These are phyloP conservation scores for Drosophila neoperkinsi DNA, from an alignment of 2,888 invertebrate species.

Conservation along the genomic window DNA sequence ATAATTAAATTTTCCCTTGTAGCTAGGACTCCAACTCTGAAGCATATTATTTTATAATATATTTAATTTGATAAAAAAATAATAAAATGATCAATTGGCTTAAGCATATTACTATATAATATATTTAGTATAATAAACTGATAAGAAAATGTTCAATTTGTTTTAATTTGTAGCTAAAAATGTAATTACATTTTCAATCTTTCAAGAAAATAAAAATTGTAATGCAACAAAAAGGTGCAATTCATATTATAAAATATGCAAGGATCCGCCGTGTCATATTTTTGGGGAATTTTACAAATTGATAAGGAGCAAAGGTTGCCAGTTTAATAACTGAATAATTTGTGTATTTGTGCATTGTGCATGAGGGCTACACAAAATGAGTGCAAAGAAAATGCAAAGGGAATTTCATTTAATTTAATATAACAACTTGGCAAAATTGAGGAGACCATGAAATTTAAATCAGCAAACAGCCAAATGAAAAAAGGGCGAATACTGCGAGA, in stretches of 20 bases:
- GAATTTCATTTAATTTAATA: conserved; percentile 74
- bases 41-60: background rate
- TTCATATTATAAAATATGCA: background rate
- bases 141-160: background rate
- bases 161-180: background rate
- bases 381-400: conserved; percentile 48
- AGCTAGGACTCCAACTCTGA: background rate
- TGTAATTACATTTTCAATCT: background rate
- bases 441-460: conserved; percentile 79
- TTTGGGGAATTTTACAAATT: conserved; percentile 8
- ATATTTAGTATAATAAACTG: background rate
- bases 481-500: conserved; percentile 28
- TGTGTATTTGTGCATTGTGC: conserved; percentile 25
- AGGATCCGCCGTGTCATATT: background rate
- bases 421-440: conserved; percentile 69
- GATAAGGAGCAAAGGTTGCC: background rate
- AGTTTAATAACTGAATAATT: conserved; percentile 12
- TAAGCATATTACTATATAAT: too few relatives aligned
- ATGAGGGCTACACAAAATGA: conserved; percentile 5
- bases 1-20: background rate
- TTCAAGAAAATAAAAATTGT: background rate
- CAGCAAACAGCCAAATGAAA: conserved; percentile 46
- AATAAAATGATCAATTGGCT: background rate
- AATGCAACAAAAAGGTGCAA: background rate
- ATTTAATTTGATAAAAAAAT: background rate